Conservation (phyloP, 2,888 invertebrate genomes). For the Halictus ligatus region DNA sequence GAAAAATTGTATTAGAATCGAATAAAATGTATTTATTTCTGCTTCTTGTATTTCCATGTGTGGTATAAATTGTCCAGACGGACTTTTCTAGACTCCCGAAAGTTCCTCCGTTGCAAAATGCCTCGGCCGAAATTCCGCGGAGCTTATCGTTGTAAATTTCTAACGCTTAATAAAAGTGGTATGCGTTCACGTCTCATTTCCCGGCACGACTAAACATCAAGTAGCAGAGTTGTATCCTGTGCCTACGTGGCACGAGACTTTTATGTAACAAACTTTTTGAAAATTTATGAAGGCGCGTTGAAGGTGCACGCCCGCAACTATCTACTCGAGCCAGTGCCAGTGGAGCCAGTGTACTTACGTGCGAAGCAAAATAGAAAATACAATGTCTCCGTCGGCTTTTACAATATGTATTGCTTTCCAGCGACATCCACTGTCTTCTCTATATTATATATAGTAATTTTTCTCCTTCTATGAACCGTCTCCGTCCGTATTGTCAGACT, state of each 20-base stretch:
- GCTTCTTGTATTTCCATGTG: not conserved
- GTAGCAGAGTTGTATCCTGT: not conserved
- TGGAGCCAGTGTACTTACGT: not conserved
- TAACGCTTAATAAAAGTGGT: not conserved
- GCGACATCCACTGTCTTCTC: not conserved
- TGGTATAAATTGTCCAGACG: too few species aligned
- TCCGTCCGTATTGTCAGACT: not conserved
- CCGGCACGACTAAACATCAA: not conserved
- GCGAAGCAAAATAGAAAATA: not conserved
- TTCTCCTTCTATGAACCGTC: not conserved
- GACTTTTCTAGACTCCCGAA: too few species aligned
- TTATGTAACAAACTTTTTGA: slow-evolving; percentile 14
- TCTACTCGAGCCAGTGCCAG: not conserved
- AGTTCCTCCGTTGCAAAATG: not conserved
- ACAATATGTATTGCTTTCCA: not conserved
- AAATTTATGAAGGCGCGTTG: slow-evolving; percentile 9
- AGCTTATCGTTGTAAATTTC: not conserved
- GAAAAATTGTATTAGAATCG: not conserved
- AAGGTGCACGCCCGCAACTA: not conserved
- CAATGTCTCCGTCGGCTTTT: not conserved
- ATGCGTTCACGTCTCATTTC: not conserved
- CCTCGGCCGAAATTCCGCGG: not conserved
- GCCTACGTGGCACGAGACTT: not conserved
- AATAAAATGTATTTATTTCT: not conserved
- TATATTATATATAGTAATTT: not conserved